A percentile compares a stretch with the other conserved stretches of the same genome.
phyloP scores from a whole-genome alignment of 2,113 vertebrate species.

The Callospermophilus lateralis region DNA sequence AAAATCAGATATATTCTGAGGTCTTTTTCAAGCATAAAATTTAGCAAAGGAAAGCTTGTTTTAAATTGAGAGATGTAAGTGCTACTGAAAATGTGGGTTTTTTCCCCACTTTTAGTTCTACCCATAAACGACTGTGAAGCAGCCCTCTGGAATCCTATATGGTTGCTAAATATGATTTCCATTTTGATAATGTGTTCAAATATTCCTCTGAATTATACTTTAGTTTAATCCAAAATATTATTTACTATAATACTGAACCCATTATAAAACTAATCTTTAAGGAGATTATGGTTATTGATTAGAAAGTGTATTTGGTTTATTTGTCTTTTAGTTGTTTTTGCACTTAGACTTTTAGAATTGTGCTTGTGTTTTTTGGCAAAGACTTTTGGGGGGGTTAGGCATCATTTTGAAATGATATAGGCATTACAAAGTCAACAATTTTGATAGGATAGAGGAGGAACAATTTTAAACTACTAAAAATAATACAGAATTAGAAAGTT shows the following conservation, averaged over 20 bases:
- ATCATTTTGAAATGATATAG: not conserved
- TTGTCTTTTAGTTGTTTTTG: not conserved
- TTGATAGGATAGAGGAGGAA: not conserved
- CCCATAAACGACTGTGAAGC: not conserved
- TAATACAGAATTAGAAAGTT: not conserved
- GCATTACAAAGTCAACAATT: not conserved
- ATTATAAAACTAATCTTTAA: conserved; percentile 28
- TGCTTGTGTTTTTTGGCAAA: conserved; percentile 13
- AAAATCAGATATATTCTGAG: not conserved
- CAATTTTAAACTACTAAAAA: not conserved
- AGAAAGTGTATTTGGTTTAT: conserved; percentile 1
- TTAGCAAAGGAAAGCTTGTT: conserved; percentile 16
- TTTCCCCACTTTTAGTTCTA: not conserved
- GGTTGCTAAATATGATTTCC: conserved; percentile 20
- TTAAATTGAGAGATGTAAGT: not conserved
- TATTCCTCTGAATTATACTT: not conserved
- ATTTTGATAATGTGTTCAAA: conserved; percentile 34
- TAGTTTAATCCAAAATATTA: not conserved
- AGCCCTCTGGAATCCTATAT: not conserved
- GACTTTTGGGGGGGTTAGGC: conserved; percentile 10
- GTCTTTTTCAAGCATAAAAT: not conserved
- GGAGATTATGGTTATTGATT: not conserved
- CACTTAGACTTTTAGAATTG: not conserved
- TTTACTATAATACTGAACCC: conserved; percentile 8
- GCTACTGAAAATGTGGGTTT: not conserved